Base-by-base conservation (phyloP, 2,888 invertebrate species). In the Rhamnusium bicolor region DNA sequence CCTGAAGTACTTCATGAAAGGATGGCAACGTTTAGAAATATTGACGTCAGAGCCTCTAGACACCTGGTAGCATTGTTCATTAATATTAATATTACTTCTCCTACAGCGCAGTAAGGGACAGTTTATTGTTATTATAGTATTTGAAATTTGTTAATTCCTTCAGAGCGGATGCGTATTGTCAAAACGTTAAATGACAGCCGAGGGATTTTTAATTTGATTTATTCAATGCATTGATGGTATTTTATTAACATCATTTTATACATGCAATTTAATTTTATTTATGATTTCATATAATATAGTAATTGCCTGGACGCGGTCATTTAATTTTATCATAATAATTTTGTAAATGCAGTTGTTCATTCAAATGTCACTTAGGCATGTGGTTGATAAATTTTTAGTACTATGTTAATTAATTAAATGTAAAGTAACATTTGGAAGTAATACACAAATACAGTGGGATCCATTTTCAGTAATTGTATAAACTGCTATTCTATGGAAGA, bases 131-230 rank as follows among this genome's bases (percentile, higher is more conserved):
- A 66, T 47, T 47, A 68, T 54, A 46, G 54, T 66, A 73, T 73
- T 66, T 69, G 61, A 69, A 73, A 73, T 73, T 73, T 73, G 66
- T 73, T 69, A 65, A 73, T 73, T 69, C 73, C 68, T 68, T 66
- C 53, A 61, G 62, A 60, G 32, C 73, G 73, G 73, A 73, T 69
- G 65, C 60, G 53, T 40, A 69, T 69, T 73, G 69, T 73, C 66
- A 61, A 54, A 66, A 68, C 62, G 68, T 68, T 68, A 72, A 72
- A 62, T 70, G 70, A 66, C 70, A 58, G 72, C 58, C 56, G 75
- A 75, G 77, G 75, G 73, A 74, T 67, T 72, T 69, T 77, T 70
- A 77, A 77, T 76, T 70, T 66, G 73, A 63, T 63, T 63, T 49
- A 63, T 63, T 63, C 49, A 49, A 51, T 58, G 32, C 29, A 58